Conservation (phyloP, 2,888 invertebrate species). For the Serrognathus titanus region DNA sequence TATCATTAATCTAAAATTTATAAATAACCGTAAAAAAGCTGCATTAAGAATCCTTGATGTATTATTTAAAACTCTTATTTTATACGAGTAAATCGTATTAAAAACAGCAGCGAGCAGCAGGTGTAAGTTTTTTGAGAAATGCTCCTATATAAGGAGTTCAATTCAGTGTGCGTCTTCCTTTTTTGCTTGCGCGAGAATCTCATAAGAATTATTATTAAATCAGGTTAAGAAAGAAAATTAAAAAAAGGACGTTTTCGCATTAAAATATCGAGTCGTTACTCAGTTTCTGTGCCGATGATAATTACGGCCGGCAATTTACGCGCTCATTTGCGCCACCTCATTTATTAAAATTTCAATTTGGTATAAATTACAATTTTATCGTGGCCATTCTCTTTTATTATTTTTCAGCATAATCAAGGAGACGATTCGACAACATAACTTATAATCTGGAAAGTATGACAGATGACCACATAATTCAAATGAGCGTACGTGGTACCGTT, state of each 20-base stretch:
- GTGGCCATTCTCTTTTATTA: too few relatives aligned
- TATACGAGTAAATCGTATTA: background rate
- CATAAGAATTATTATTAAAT: constrained; percentile 14
- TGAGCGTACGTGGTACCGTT: too few relatives aligned
- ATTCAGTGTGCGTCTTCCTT: constrained; percentile 14
- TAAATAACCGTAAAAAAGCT: constrained; percentile 1
- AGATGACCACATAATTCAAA: too few relatives aligned
- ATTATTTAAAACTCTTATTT: background rate
- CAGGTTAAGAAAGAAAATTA: too few relatives aligned
- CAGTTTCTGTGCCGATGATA: background rate
- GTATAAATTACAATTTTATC: too few relatives aligned
- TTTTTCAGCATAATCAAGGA: too few relatives aligned
- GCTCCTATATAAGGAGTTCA: constrained; percentile 16
- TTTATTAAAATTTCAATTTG: too few relatives aligned
- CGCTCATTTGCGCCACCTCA: too few relatives aligned
- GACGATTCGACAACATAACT: too few relatives aligned
- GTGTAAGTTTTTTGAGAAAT: constrained; percentile 24
- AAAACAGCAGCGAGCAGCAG: constrained; percentile 13
- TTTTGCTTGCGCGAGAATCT: constrained; percentile 18
- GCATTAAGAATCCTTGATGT: background rate
- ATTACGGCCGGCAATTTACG: too few relatives aligned
- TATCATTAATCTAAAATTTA: constrained; percentile 1
- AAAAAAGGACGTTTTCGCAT: background rate
- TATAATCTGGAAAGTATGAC: too few relatives aligned
- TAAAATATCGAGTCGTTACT: constrained; percentile 5